Base-by-base conservation (phyloP, 2,888 invertebrate genomes). In the Amiota communis region DNA sequence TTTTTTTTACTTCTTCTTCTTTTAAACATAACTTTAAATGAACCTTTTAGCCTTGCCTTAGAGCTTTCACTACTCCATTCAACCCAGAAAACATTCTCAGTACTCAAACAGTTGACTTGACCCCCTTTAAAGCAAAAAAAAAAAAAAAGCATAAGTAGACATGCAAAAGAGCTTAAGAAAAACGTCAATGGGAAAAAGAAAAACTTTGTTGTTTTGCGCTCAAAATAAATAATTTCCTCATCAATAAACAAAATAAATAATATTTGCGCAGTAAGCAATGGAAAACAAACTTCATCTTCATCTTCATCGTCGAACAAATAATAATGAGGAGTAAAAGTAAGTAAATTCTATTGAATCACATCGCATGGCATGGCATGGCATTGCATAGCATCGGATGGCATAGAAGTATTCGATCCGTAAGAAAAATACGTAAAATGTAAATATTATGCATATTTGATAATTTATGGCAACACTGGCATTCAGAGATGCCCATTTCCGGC, bases 381-480 rank as follows among this genome's bases (percentile, higher is more conserved):
- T 59, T 11, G 15, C 10, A 11, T 10, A 57, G 57, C 10, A 57
- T 57, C 57, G 6, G 23, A 8, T 15, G 20, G 59, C 11, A 20
- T 11, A 20, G 23, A 36, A 6, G 36, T 36, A 36, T 36, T 11
- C 23, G 8, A 9, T n/a, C 59, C 36, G 6, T 4, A 20, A 59
- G 20, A 15, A 13, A 59, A 20, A 57, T 36, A 70, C 49, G 46
- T 47, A 80, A 81, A 85, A 85, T 85, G 79, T 83, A 86, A 87
- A 84, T 86, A 82, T 84, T 85, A 83, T 83, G 85, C 84, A 87
- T 86, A 86, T 80, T 85, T 81, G 79, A 84, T 87, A 85, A 87
- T 87, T 87, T 87, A 87, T 87, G 86, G 87, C 83, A 87, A 84
- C 83, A 85, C 85, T 87, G 87, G 83, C 87, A 87, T 87, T 86